Evolutionary conservation across 2,888 invertebrate genomes (phyloP), one percentile per base, ranked within the genome.

Genomic region (Eugnorisma glareosa): DNA sequence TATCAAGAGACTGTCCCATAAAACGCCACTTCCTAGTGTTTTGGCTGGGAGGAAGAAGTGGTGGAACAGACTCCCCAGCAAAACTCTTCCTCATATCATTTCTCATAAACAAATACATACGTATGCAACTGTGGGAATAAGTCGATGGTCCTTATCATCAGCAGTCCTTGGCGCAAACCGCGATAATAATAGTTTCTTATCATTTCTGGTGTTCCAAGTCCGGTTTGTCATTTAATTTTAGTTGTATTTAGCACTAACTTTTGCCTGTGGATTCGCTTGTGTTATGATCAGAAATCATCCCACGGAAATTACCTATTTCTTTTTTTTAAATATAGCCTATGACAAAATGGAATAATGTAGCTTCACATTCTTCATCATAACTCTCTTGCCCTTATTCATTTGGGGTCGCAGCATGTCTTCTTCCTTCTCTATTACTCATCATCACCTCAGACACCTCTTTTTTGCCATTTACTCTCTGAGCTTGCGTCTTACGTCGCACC

Each of bases 151-250:
- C 73, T 82, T 81, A 54, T 81, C 86, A 89, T 87, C 87, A 79
- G 51, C 10, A 82, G 73, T 81, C 83, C 85, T 89, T 89, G 86
- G 77, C 75, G 71, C 73, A 66, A 73, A 86, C 87, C 72, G 63
- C 79, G 86, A 90, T 90, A 89, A 75, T 77, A 21, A 77, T 72
- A 67, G 75, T 86, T 88, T 77, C 81, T 86, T 90, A 91, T 90
- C 91, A 85, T 63, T 81, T 74, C 71, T 84, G 70, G 71, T 81
- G 71, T 79, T 74, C 77, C 78, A 79, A 83, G 74, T 75, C 59
- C 57, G 71, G 51, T 68, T 51, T 15, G 72, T 75, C 28, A 67
- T 67, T 83, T 83, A 66, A 72, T 67, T 85, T 75, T 73, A 73
- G 37, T 77, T 73, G 31, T n/a, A 61, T 54, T 54, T 54, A 57